phyloP scores from a whole-genome alignment of 2,888 invertebrate genomes.

The Desoria tigrina region DNA sequence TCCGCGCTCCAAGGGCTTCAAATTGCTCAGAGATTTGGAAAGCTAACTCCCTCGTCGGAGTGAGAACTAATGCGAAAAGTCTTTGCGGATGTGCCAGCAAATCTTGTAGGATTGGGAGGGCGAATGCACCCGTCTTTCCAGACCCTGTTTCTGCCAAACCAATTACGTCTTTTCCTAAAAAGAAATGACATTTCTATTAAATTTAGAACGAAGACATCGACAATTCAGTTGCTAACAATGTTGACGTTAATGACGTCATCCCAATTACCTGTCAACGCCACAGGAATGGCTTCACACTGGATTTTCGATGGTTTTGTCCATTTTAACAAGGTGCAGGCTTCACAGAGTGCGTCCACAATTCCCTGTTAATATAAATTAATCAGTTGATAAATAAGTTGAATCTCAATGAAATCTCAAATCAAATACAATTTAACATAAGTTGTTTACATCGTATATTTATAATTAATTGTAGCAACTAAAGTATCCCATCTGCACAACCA shows the following conservation, averaged over 20 bases:
- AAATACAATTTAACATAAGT: no score
- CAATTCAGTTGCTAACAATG: background rate
- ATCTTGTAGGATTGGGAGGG: slow-evolving; percentile 89
- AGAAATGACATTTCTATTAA: no score
- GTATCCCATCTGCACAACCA: no score
- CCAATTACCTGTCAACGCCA: slow-evolving; percentile 79
- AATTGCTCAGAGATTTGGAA: slow-evolving; percentile 99
- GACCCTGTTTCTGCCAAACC: slow-evolving; percentile 84
- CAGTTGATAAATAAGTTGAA: slow-evolving; percentile 10
- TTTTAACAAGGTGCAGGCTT: slow-evolving; percentile 87
- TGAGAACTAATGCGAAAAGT: slow-evolving; percentile 88
- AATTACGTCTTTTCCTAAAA: slow-evolving; percentile 79
- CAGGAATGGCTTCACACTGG: slow-evolving; percentile 88
- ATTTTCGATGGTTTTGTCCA: slow-evolving; percentile 95
- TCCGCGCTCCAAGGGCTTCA: slow-evolving; percentile 86
- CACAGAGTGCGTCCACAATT: slow-evolving; percentile 82
- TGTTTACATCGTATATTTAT: no score
- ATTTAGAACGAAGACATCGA: no score
- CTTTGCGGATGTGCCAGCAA: slow-evolving; percentile 88
- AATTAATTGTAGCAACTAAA: no score
- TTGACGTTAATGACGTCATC: no score
- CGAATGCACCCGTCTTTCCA: slow-evolving; percentile 97
- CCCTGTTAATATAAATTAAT: slow-evolving; percentile 66
- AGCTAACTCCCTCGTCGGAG: slow-evolving; percentile 96
- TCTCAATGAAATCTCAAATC: background rate